Evolutionary conservation across 2,888 invertebrate genomes (phyloP).

Genomic region (Amaurobius ferox): DNA sequence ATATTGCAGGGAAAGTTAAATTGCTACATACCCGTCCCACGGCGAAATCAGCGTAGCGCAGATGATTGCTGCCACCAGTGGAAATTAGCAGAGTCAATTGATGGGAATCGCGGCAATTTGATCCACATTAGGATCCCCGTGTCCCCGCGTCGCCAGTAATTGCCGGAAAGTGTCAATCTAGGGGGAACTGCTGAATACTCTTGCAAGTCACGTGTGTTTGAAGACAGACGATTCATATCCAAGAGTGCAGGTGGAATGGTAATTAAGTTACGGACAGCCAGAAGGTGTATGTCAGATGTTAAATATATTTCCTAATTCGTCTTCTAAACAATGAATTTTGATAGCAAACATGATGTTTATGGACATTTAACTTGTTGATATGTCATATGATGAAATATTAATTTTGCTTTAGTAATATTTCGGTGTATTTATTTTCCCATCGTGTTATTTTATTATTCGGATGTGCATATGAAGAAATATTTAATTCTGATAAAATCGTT

Average conservation of each 20-base stretch:
- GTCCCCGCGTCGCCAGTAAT: conserved; percentile 30
- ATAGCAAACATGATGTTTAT: no score
- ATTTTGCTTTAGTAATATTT: no score
- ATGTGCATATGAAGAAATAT: no score
- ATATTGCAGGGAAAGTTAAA: no score
- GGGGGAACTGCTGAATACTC: background rate
- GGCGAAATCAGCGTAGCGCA: background rate
- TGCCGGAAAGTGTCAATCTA: conserved; percentile 49
- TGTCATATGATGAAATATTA: no score
- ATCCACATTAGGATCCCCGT: conserved; percentile 39
- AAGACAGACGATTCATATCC: background rate
- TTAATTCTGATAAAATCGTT: no score
- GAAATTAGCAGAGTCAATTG: conserved; percentile 31
- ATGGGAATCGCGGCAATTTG: conserved; percentile 26
- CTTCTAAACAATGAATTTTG: no score
- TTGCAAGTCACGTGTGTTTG: background rate
- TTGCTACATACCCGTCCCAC: no score
- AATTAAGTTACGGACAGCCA: background rate
- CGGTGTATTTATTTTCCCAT: no score
- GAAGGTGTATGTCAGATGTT: background rate
- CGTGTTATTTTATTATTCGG: no score
- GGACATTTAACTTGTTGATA: no score
- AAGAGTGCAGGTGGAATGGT: background rate
- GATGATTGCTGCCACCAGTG: background rate
- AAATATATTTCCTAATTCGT: background rate